Base-by-base conservation (phyloP, 2,888 invertebrate genomes). In the Lasius fuliginosus region DNA sequence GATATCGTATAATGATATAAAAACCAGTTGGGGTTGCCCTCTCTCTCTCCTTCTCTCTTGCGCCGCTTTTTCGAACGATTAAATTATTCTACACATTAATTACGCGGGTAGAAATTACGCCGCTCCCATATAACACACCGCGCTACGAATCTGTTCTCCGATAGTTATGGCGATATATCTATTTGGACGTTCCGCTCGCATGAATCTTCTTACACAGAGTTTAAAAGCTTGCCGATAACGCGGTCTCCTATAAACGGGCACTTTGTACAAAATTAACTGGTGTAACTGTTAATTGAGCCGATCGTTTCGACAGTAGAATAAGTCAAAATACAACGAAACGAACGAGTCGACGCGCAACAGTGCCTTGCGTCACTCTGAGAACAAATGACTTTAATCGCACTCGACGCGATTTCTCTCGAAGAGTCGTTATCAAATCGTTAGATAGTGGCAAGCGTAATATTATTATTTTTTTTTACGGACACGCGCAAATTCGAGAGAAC, bases 21-120 rank as follows among this genome's bases (percentile, higher is more conserved):
- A 81, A 81, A 81, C 60, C 49, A 81, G 60, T 62, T 18, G 60
- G 46, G 60, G 46, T 23, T 23, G 79, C 23, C 60, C 79, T 60
- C 30, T 62, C 69, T 60, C 60, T 36, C 46, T 36, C 36, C 5
- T 23, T 23, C 23, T 36, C 36, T 36, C 5, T 4, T 5, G 60
- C 56, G 60, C 58, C 42, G 71, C 46, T 71, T 81, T 69, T 71
- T 71, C 60, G 46, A 71, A 8, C 60, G 71, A 81, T 81, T 81
- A 81, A 69, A 81, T 81, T 71, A 81, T 81, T 81, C 60, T 71
- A 71, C 69, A 36, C 79, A 81, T 81, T 81, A 71, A 81, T 81
- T 79, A 79, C 60, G 40, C 56, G 36, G 60, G 12, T 69, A 42
- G 79, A 79, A 69, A 79, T 69, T 79, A 69, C 79, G 42, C 42